Conservation (phyloP, 2,888 invertebrate genomes). For the Coenonympha arcania region DNA sequence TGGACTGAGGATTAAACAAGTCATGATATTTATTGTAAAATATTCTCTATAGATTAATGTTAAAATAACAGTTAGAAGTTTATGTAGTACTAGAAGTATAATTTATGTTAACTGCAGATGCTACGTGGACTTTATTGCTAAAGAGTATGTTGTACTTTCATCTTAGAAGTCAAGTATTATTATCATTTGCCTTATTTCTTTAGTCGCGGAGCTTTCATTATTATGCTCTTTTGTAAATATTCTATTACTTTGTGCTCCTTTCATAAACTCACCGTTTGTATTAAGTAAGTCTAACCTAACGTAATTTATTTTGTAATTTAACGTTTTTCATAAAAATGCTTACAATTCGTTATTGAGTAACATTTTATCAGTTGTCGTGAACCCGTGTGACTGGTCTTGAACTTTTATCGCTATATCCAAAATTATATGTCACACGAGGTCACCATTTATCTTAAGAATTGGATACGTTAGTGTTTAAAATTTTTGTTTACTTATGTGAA, state of each 20-base stretch:
- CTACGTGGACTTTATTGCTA: neutral
- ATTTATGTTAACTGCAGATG: no score
- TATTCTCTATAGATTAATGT: no score
- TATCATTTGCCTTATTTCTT: neutral
- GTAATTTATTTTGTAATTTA: no score
- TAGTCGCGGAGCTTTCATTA: neutral
- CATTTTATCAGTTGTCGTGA: neutral
- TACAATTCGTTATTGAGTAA: neutral
- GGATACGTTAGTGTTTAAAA: neutral
- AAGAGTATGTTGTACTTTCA: neutral
- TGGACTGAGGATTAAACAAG: no score
- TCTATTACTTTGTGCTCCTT: neutral
- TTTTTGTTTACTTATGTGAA: neutral
- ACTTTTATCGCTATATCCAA: constrained; percentile 10
- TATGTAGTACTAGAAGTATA: no score
- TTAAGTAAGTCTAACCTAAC: no score
- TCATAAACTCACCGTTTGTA: no score
- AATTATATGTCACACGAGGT: constrained; percentile 9
- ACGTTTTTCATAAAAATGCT: neutral
- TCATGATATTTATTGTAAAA: no score
- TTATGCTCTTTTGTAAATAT: neutral
- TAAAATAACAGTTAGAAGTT: no score
- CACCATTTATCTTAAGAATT: neutral
- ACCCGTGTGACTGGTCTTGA: constrained; percentile 4
- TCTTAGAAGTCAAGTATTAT: neutral